Evolutionary conservation across 1,140 invertebrate species (phyloP).

Genomic region (Propsilocerus akamusi): DNA sequence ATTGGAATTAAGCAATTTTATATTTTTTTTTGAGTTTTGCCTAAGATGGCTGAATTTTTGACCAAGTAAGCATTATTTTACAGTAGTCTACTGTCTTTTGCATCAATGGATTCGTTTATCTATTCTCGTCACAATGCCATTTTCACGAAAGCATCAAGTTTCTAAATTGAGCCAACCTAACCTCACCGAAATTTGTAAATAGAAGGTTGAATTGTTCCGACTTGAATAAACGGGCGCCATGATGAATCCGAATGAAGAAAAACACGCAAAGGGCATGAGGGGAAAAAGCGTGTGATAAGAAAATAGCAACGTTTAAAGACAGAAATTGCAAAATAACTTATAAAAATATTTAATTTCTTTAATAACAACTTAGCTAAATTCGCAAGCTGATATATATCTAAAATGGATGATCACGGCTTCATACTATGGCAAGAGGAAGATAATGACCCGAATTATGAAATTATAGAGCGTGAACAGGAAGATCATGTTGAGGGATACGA

Average conservation of each 20-base stretch:
- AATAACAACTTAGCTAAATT: too few species aligned
- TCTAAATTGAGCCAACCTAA: neutral
- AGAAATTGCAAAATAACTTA: neutral
- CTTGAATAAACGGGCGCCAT: neutral
- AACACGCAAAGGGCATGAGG: too few species aligned
- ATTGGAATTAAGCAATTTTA: neutral
- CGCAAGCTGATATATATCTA: too few species aligned
- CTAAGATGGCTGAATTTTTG: neutral
- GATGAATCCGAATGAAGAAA: neutral
- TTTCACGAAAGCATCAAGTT: neutral
- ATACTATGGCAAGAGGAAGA: neutral
- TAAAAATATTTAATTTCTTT: too few species aligned
- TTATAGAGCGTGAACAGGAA: constrained; percentile 4
- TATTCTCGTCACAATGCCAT: neutral
- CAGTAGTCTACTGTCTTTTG: too few species aligned
- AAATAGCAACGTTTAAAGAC: neutral
- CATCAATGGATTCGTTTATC: neutral
- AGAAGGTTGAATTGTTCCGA: neutral
- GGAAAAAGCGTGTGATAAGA: neutral
- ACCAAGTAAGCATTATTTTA: neutral
- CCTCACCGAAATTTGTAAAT: neutral
- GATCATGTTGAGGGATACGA: constrained; percentile 22
- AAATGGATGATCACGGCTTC: neutral
- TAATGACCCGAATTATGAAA: neutral
- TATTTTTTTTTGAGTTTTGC: too few species aligned